Evolutionary conservation across 2,797 vertebrate genomes (phyloP).

Genomic region (Parambassis ranga): DNA sequence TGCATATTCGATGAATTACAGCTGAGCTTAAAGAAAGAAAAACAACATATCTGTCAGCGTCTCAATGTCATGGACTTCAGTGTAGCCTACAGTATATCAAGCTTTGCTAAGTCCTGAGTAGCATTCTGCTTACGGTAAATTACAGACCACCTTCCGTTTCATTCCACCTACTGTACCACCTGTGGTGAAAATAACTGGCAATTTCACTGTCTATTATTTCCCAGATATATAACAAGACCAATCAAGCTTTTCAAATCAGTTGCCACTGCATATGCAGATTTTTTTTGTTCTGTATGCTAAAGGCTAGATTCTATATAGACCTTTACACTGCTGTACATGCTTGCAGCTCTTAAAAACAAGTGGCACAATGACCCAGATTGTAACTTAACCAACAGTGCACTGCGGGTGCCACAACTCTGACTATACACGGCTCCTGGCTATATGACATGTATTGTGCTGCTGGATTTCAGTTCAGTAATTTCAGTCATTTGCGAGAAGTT

Average conservation of each 20-base stretch:
- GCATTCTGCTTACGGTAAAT: slow-evolving; percentile 65
- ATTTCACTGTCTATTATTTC: slow-evolving; percentile 59
- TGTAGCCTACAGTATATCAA: slow-evolving; percentile 33
- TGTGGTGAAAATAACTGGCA: slow-evolving; percentile 62
- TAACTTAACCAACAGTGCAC: slow-evolving; percentile 42
- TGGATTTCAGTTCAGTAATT: slow-evolving; percentile 27
- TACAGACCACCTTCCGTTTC: slow-evolving; percentile 48
- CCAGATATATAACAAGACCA: slow-evolving; percentile 44
- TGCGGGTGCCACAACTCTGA: slow-evolving; percentile 41
- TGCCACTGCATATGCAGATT: neutral
- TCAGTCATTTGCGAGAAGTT: slow-evolving; percentile 33
- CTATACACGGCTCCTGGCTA: slow-evolving; percentile 25
- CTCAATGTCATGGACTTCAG: no score
- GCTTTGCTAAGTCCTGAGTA: slow-evolving; percentile 49
- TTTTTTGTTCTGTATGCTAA: no score
- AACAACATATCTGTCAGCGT: slow-evolving; percentile 38
- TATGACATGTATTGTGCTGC: slow-evolving; percentile 23
- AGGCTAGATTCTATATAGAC: neutral
- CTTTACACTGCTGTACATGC: neutral
- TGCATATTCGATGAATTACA: slow-evolving; percentile 55
- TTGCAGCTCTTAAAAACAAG: slow-evolving; percentile 31
- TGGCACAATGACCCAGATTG: slow-evolving; percentile 64
- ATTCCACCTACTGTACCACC: slow-evolving; percentile 66
- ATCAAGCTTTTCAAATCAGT: slow-evolving; percentile 42
- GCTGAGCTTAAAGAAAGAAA: slow-evolving; percentile 38